Percentiles rank a stretch among this genome's conserved stretches.
These are phyloP conservation scores for Butorides virescens DNA, from an alignment of 2,113 vertebrate genomes.

Conservation along the genomic window DNA sequence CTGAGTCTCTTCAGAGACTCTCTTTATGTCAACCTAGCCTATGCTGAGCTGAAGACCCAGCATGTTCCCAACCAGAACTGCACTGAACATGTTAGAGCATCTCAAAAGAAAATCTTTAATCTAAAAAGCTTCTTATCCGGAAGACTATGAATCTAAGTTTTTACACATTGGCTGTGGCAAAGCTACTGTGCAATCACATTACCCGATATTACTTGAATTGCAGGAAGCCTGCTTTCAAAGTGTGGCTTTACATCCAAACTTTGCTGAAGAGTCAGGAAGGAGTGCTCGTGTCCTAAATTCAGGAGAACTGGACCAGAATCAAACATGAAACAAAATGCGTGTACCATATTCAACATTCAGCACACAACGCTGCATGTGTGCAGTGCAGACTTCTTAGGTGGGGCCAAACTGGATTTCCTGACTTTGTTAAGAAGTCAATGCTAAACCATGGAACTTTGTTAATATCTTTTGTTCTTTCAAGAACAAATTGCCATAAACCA, in stretches of 20 bases:
- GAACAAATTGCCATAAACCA: neutral
- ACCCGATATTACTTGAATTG: neutral
- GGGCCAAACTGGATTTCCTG: neutral
- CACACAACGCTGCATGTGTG: neutral
- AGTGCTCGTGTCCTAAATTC: neutral
- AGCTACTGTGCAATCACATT: neutral
- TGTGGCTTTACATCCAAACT: neutral
- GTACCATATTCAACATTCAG: neutral
- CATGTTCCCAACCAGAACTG: neutral
- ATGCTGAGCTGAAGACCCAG: neutral
- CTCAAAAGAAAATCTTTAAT: neutral
- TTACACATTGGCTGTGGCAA: neutral
- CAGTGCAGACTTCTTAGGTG: neutral
- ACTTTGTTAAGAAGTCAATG: neutral
- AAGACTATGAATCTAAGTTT: neutral
- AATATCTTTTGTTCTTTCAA: neutral
- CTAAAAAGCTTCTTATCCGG: neutral
- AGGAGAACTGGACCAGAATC: neutral
- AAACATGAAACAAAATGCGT: neutral
- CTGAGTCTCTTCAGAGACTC: neutral
- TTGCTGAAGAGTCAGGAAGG: neutral
- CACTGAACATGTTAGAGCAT: neutral
- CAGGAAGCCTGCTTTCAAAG: neutral
- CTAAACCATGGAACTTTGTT: neutral
- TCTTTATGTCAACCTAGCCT: neutral